These are phyloP conservation scores for Gnathonemus echidnorhynchus DNA, from an alignment of 2,113 vertebrate genomes.

Conservation along the genomic window DNA sequence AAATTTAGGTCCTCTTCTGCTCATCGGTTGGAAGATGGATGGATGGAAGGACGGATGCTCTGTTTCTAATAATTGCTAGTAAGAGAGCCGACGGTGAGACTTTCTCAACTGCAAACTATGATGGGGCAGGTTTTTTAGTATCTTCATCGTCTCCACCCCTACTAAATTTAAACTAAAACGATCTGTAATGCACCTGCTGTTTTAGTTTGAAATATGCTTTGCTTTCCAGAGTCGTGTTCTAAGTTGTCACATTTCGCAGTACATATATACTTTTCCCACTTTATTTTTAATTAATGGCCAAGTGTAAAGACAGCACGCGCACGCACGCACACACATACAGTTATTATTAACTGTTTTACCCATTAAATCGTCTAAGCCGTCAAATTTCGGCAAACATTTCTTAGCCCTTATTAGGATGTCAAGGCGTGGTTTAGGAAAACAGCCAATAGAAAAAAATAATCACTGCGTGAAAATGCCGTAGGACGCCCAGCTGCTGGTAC, in stretches of 20 bases:
- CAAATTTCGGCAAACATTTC: neutral
- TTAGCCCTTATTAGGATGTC: neutral
- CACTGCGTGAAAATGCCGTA: neutral
- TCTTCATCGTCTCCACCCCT: neutral
- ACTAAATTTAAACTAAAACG: neutral
- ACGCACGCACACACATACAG: neutral
- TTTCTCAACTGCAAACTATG: neutral
- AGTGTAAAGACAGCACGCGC: neutral
- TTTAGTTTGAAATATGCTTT: neutral
- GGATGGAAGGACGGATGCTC: neutral
- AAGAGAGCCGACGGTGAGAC: neutral
- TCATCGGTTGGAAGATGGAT: neutral
- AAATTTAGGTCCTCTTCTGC: neutral
- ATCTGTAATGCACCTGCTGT: neutral
- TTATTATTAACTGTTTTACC: neutral
- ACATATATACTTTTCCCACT: neutral
- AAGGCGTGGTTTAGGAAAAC: constrained; percentile 5
- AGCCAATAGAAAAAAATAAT: neutral
- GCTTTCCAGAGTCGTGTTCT: neutral
- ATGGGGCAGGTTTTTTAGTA: neutral
- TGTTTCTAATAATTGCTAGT: neutral
- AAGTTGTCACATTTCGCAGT: neutral
- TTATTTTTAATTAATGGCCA: neutral
- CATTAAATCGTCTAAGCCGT: neutral
- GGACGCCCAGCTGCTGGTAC: neutral